Base-by-base conservation (phyloP, 2,888 invertebrate species). In the Drosophila pseudotakahashii region DNA sequence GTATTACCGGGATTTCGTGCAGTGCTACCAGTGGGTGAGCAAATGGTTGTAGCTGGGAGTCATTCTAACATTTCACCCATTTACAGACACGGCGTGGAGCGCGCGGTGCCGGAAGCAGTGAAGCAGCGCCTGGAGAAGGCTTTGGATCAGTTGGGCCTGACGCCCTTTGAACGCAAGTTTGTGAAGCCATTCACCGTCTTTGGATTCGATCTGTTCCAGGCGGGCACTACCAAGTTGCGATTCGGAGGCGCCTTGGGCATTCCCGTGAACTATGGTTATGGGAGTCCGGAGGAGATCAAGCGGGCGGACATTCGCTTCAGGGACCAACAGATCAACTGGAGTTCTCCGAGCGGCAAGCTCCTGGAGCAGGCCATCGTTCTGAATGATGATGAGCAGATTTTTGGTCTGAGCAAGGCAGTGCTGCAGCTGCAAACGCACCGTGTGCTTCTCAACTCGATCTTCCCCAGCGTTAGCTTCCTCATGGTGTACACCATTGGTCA, bases 381-480 rank as follows among this genome's bases (percentile, higher is more conserved):
- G n/a, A 95, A 96, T 13, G 95, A 96, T 73, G 94, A 95, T 72
- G 97, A 96, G 10, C 95, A 97, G 90, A 93, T 96, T 69, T 97
- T 96, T 93, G 97, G 95, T 1, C 94, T 97, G 30, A 96, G 96
- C 63, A 93, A 95, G 78, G 95, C 97, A 91, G 93, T 97, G 55
- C 90, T 95, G 63, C 94, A 94, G 92, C 90, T 94, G 3, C 93
- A 94, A 72, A 94, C 94, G 41, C 91, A 93, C 66, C 94, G 94
- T 88, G 91, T 94, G 2, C 90, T 94, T 1, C 88, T 94, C 48
- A 94, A 95, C 73, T 93, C 94, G 0, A 57, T 93, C 1, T 93
- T 93, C 79, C 93, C 94, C 55, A 91, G 93, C 53, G 52, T 92
- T 0, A 91, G 93, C 44, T 88, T 94, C 57, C 88, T 94, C 48